Evolutionary conservation across 1,140 invertebrate species (phyloP).

Genomic region (Diorhabda carinulata): DNA sequence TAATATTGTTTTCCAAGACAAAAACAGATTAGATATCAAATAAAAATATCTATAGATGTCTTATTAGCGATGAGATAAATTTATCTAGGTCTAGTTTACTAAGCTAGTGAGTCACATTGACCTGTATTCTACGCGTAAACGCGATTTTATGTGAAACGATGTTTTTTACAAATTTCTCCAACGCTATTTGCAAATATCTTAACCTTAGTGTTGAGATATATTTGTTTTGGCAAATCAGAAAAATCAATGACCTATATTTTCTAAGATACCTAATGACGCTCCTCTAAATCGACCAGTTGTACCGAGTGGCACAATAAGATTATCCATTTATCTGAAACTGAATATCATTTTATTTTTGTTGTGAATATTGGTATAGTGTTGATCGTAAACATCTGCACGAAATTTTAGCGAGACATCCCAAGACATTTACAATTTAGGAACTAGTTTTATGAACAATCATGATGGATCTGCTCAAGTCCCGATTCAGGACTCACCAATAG

Average conservation of each 20-base stretch:
- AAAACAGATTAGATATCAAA: not conserved
- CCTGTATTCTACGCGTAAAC: constrained; percentile 24
- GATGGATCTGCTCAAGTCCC: too few species aligned
- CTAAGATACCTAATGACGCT: not conserved
- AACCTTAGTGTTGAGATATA: not conserved
- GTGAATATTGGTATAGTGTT: too few species aligned
- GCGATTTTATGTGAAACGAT: not conserved
- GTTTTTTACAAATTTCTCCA: not conserved
- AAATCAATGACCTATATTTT: not conserved
- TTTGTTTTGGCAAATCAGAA: not conserved
- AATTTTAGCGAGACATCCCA: too few species aligned
- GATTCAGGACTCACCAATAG: too few species aligned
- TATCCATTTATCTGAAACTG: too few species aligned
- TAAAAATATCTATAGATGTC: not conserved
- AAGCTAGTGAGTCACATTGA: constrained; percentile 36
- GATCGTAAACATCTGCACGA: too few species aligned
- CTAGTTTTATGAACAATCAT: too few species aligned
- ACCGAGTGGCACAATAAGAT: too few species aligned
- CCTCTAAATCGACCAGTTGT: too few species aligned
- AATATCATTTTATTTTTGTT: too few species aligned
- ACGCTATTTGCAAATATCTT: constrained; percentile 1
- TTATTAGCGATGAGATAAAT: not conserved
- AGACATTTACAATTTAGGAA: too few species aligned
- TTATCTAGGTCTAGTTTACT: constrained; percentile 35
- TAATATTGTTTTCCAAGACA: too few species aligned